Conservation (phyloP, 2,113 vertebrate genomes). For the Gadus chalcogrammus region DNA sequence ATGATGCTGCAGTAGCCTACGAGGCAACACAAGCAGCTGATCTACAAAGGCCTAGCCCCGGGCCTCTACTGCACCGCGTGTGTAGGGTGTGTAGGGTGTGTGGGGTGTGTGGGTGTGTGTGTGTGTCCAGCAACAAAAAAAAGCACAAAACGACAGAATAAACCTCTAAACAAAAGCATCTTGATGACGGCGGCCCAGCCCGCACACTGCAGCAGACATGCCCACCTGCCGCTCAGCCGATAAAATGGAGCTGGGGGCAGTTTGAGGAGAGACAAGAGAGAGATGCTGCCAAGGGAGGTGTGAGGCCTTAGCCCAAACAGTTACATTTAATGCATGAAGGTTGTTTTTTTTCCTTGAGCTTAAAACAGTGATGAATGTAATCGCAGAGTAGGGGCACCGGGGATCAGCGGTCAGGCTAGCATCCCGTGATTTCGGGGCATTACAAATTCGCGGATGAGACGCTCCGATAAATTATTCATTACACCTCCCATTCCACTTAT, state of each 20-base stretch:
- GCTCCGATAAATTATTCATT: constrained; percentile 62
- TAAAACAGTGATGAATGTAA: not conserved
- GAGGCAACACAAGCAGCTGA: constrained; percentile 43
- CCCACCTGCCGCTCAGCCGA: constrained; percentile 61
- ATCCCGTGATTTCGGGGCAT: constrained; percentile 16
- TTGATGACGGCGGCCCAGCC: constrained; percentile 48
- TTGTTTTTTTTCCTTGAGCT: not conserved
- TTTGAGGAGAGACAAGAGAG: no score
- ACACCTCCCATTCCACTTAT: constrained; percentile 24
- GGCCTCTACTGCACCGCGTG: not conserved
- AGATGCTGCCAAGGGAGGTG: no score
- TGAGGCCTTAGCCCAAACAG: not conserved
- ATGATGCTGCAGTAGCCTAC: constrained; percentile 47
- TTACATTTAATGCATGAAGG: not conserved
- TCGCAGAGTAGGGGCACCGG: not conserved
- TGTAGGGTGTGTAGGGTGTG: no score
- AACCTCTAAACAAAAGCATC: constrained; percentile 57
- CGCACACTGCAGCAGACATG: constrained; percentile 63
- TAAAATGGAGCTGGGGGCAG: constrained; percentile 14
- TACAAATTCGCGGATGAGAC: constrained; percentile 40
- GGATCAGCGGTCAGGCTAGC: not conserved
- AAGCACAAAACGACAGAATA: constrained; percentile 32
- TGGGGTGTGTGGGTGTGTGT: no score
- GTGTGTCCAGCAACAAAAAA: constrained; percentile 11
- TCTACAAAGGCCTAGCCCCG: constrained; percentile 38